Percentiles rank a stretch among this genome's conserved stretches.
phyloP scores from a whole-genome alignment of 2,113 vertebrate genomes.

The Otocyon megalotis region DNA sequence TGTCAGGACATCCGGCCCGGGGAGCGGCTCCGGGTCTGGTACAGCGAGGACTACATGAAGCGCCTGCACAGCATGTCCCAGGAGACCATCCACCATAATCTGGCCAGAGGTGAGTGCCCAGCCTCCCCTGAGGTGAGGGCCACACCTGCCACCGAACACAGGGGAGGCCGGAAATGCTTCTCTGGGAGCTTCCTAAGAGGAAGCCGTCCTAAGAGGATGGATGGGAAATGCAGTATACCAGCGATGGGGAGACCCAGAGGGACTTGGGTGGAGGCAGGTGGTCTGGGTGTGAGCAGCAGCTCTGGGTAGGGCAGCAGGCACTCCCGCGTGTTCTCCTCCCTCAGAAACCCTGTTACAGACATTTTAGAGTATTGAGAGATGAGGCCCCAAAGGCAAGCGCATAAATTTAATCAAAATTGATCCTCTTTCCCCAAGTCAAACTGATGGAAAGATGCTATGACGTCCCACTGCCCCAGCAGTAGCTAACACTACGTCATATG shows the following conservation, averaged over 20 bases:
- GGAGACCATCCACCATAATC: slow-evolving; percentile 92
- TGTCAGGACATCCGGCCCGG: slow-evolving; percentile 91
- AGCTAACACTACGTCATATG: not conserved
- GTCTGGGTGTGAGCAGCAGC: not conserved
- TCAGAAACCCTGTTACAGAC: not conserved
- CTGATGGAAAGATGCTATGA: not conserved
- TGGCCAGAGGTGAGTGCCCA: slow-evolving; percentile 90
- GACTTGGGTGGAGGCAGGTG: not conserved
- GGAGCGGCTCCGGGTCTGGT: slow-evolving; percentile 96
- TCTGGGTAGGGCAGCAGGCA: no score
- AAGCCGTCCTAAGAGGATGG: not conserved
- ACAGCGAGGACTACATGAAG: slow-evolving; percentile 95
- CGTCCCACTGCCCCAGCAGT: not conserved
- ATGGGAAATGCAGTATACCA: accelerated
- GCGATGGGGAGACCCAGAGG: not conserved
- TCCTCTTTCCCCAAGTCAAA: not conserved
- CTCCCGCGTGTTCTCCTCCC: not conserved
- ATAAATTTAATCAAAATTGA: not conserved
- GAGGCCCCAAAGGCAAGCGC: not conserved
- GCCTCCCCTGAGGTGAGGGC: not conserved
- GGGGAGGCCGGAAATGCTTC: not conserved
- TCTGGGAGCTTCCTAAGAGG: not conserved
- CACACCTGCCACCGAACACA: accelerated
- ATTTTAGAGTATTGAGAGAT: not conserved
- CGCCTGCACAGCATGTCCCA: slow-evolving; percentile 93